Evolutionary conservation across 2,888 invertebrate genomes (phyloP), one percentile per base, ranked within the genome.

Genomic region (Folsomia candida): DNA sequence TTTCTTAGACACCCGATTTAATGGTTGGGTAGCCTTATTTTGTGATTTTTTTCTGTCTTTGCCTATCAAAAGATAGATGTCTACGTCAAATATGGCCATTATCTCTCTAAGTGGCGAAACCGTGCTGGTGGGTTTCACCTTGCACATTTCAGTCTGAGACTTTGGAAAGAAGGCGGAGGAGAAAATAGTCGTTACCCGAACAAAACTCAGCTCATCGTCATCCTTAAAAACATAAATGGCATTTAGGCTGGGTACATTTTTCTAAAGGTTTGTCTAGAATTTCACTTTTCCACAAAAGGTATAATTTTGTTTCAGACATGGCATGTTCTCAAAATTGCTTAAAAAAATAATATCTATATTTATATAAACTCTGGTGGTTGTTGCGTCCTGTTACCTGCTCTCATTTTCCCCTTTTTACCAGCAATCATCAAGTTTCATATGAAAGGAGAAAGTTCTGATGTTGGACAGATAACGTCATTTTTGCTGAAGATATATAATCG

Each of bases 1-100:
- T 14, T 37, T 37, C 14, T 37, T 9, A 37, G 37, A 37, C 37
- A 37, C 37, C 14, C 63, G 14, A 37, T 64, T 62, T 64, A 64
- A 64, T 64, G n/a, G 37, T 37, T 37, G 37, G 37, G 24, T 51
- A 29, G 25, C 24, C 37, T 47, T 47, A 37, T 37, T 37, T 4
- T 9, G 37, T 14, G 37, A 4, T 37, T 37, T 20, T 18, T 47
- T 2, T 4, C 59, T 64, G 51, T 47, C 22, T 37, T 14, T 37
- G 24, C 47, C 47, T 37, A 64, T 59, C 18, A 59, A 59, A 59
- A 20, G 25, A 4, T 20, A 59, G 26, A 25, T 25, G 25, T 22
- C 27, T 18, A n/a, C 29, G 18, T 27, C n/a, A 62, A 62, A 24
- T 64, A 64, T 37, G 63, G 51, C 63, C 22, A 64, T 64, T 62